Evolutionary conservation across 1,140 invertebrate genomes (phyloP).

Genomic region (Diorhabda sublineata): DNA sequence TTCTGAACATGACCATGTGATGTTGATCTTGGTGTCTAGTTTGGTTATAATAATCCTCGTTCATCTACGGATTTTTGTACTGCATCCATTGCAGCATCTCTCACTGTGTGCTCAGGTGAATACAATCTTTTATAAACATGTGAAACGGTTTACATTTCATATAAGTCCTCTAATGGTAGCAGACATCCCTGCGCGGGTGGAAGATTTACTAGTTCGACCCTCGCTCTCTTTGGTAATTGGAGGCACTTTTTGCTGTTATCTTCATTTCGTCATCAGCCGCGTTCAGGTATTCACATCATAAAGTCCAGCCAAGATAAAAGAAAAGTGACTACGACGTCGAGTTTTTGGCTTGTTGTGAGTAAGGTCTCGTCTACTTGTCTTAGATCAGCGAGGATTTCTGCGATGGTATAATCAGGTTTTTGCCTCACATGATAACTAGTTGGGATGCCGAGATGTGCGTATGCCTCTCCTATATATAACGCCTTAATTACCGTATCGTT

Average conservation of each 20-base stretch:
- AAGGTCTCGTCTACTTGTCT: constrained; percentile 26
- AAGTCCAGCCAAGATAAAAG: constrained; percentile 38
- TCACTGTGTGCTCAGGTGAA: constrained; percentile 25
- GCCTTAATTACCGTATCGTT: background rate
- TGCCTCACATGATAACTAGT: constrained; percentile 7
- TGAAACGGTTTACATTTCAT: constrained; percentile 29
- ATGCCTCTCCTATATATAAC: constrained; percentile 28
- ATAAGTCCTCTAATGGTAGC: constrained; percentile 29
- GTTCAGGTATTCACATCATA: background rate
- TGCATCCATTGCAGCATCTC: constrained; percentile 22
- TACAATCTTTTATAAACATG: constrained; percentile 38
- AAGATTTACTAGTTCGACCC: constrained; percentile 33
- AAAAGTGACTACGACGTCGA: constrained; percentile 38
- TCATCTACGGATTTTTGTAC: too few relatives aligned
- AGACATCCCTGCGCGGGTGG: constrained; percentile 29
- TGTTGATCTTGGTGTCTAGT: too few relatives aligned
- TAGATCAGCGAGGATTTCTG: constrained; percentile 13
- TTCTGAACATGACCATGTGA: too few relatives aligned
- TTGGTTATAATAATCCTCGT: too few relatives aligned
- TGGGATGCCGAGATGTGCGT: constrained; percentile 37
- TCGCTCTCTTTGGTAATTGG: constrained; percentile 37
- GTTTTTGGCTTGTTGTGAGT: constrained; percentile 46
- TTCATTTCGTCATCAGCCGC: constrained; percentile 32
- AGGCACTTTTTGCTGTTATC: constrained; percentile 35
- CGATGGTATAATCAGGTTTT: background rate